phyloP scores from a whole-genome alignment of 2,888 invertebrate genomes.

The Lymantria dispar region DNA sequence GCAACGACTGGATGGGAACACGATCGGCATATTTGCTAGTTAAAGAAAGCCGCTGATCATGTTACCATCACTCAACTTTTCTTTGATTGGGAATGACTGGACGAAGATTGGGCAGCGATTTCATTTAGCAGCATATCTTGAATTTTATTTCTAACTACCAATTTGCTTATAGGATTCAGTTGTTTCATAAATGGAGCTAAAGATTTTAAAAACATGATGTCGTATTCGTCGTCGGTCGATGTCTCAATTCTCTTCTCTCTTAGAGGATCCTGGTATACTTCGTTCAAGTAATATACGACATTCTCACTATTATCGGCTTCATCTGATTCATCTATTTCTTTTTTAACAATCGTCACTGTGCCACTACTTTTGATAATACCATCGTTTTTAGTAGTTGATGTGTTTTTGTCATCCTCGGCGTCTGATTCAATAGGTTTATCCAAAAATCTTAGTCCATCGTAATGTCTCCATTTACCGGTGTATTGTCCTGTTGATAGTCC shows the following conservation, averaged over 20 bases:
- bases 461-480: constrained; percentile 48
- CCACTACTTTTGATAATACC: not conserved
- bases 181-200: constrained; percentile 51
- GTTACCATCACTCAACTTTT: constrained; percentile 13
- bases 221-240: constrained; percentile 42
- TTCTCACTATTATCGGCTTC: constrained; percentile 11
- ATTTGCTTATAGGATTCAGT: constrained; percentile 49
- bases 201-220: constrained; percentile 56
- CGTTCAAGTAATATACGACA: constrained; percentile 15
- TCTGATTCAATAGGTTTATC: not conserved
- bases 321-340: constrained; percentile 14
- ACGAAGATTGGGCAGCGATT: constrained; percentile 35
- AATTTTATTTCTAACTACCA: constrained; percentile 54
- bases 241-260: constrained; percentile 26
- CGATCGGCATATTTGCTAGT: too few relatives aligned
- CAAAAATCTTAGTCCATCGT: constrained; percentile 40
- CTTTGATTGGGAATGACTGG: constrained; percentile 11
- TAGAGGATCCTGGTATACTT: constrained; percentile 26
- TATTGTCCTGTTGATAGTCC: constrained; percentile 30
- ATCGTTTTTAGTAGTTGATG: not conserved
- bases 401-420: not conserved
- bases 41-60: too few relatives aligned
- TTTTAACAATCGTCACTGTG: constrained; percentile 7
- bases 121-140: constrained; percentile 55
- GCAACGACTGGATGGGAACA: too few relatives aligned